Evolutionary conservation across 2,113 vertebrate species (phyloP).

Genomic region (Urocitellus parryii): DNA sequence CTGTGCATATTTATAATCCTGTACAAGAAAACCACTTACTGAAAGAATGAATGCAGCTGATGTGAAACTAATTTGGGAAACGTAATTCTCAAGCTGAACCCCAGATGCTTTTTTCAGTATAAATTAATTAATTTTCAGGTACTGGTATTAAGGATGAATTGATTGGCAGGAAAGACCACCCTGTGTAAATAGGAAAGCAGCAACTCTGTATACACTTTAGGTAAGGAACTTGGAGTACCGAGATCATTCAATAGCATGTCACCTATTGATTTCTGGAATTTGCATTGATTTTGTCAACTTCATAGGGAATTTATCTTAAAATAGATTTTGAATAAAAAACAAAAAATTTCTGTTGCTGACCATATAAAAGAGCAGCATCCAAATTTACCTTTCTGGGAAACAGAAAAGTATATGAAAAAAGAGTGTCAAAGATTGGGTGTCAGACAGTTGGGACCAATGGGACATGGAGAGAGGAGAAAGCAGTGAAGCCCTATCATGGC

Average conservation of each 20-base stretch:
- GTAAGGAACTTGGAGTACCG: not conserved
- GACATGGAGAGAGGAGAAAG: not conserved
- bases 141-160: not conserved
- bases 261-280: not conserved
- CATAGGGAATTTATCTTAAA: not conserved
- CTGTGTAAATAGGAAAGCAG: no score
- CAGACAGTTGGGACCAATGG: not conserved
- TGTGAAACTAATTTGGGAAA: not conserved
- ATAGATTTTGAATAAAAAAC: not conserved
- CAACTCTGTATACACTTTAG: not conserved
- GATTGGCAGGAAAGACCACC: not conserved
- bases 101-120: not conserved
- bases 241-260: no score
- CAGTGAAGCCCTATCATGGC: no score
- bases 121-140: not conserved
- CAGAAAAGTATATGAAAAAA: not conserved
- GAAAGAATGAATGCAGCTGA: not conserved
- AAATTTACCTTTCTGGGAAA: not conserved
- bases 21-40: not conserved
- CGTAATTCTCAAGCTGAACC: not conserved
- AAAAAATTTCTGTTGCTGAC: not conserved
- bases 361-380: not conserved
- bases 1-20: not conserved
- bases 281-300: not conserved
- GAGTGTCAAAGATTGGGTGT: not conserved